Evolutionary conservation across 2,888 invertebrate species (phyloP).

Genomic region (Allacma fusca): DNA sequence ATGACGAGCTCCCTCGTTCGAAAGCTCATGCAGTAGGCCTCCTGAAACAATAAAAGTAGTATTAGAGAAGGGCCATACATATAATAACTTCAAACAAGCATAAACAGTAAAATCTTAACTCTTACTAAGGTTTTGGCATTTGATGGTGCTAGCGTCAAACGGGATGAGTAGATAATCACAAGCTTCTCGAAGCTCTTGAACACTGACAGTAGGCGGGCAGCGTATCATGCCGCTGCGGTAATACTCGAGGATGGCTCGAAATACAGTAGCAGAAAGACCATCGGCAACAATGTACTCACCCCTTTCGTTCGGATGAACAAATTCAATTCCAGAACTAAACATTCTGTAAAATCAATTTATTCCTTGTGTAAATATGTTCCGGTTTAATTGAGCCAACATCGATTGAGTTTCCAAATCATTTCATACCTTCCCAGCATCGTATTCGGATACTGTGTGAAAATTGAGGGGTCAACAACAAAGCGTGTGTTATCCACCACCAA

Average conservation of each 20-base stretch:
- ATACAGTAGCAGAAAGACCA: conserved; percentile 93
- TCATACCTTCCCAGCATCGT: conserved; percentile 90
- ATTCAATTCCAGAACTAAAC: conserved; percentile 92
- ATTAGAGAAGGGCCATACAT: not conserved
- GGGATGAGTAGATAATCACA: conserved; percentile 98
- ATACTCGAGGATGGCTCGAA: conserved; percentile 93
- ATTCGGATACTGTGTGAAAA: conserved; percentile 94
- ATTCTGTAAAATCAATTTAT: conserved; percentile 70
- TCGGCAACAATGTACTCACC: conserved; percentile 98
- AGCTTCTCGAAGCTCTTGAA: conserved; percentile 95
- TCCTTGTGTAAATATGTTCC: not conserved
- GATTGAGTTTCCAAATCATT: no score
- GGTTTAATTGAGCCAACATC: not conserved
- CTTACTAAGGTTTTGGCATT: conserved; percentile 94
- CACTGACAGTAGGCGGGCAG: conserved; percentile 94
- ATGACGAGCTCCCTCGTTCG: conserved; percentile 97
- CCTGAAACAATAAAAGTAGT: conserved; percentile 66
- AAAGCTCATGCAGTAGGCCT: conserved; percentile 94
- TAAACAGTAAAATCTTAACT: no score
- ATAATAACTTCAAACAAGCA: no score
- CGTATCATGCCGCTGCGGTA: conserved; percentile 90
- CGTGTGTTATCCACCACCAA: conserved; percentile 96
- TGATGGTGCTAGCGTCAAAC: conserved; percentile 93
- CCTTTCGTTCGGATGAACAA: conserved; percentile 92
- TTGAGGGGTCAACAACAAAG: conserved; percentile 89